Evolutionary conservation across 2,113 vertebrate species (phyloP).

Genomic region (Myocastor coypus): DNA sequence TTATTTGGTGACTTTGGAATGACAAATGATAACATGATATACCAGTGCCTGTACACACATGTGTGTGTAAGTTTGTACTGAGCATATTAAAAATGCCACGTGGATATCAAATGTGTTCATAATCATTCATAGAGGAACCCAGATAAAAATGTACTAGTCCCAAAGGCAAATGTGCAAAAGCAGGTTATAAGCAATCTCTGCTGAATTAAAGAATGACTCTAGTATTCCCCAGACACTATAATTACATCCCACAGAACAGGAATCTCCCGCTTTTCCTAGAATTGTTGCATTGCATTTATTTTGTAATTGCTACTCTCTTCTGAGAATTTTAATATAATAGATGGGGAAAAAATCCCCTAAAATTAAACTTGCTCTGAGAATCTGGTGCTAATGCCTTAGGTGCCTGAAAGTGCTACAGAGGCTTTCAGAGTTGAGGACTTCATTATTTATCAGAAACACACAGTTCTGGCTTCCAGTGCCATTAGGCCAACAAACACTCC

Average conservation of each 20-base stretch:
- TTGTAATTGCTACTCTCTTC: not conserved
- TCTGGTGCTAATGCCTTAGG: not conserved
- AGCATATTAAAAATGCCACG: not conserved
- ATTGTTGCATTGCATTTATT: not conserved
- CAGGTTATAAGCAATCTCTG: not conserved
- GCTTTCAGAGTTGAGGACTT: not conserved
- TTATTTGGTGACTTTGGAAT: not conserved
- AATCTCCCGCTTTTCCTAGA: slow-evolving; percentile 2
- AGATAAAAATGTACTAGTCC: not conserved
- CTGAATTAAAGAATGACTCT: not conserved
- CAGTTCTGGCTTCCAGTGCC: slow-evolving; percentile 47
- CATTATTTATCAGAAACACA: slow-evolving; percentile 27
- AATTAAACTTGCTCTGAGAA: slow-evolving; percentile 48
- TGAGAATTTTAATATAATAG: slow-evolving; percentile 16
- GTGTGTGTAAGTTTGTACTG: not conserved
- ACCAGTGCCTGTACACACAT: not conserved
- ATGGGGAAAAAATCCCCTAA: not conserved
- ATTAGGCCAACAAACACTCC: slow-evolving; percentile 25
- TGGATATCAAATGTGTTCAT: not conserved
- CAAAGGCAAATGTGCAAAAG: slow-evolving; percentile 28
- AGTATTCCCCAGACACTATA: not conserved
- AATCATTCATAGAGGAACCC: not conserved
- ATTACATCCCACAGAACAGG: not conserved
- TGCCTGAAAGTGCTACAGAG: slow-evolving; percentile 1
- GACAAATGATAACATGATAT: not conserved